A percentile compares a stretch with the other conserved stretches of the same genome.
Conservation (phyloP, 2,797 vertebrate species). For the Sebastolobus alascanus region DNA sequence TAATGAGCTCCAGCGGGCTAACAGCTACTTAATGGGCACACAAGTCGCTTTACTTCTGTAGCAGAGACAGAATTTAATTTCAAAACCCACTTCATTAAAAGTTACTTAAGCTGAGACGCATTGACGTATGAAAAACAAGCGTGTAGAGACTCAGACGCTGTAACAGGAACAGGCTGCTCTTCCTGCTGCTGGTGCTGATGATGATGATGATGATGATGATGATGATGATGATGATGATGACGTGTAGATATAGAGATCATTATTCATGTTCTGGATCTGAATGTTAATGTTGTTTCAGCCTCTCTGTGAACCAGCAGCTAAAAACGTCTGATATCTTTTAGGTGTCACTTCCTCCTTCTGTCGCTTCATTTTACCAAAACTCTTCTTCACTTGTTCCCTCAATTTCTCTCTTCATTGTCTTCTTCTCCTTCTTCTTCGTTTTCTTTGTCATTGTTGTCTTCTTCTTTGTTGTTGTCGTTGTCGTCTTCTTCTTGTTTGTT, state of each 20-base stretch:
- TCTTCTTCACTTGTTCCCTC: too few relatives aligned
- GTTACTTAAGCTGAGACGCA: constrained; percentile 34
- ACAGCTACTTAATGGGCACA: constrained; percentile 58
- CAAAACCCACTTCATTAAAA: constrained; percentile 50
- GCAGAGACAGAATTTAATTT: constrained; percentile 18
- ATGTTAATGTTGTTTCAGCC: not conserved
- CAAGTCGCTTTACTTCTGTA: constrained; percentile 8
- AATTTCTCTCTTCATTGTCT: not conserved
- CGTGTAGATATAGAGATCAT: not conserved
- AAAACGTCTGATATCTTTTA: too few relatives aligned
- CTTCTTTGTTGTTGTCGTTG: not conserved
- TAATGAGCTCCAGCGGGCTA: constrained; percentile 49
- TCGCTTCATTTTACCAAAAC: not conserved
- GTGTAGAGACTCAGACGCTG: not conserved
- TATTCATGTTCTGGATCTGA: constrained; percentile 14
- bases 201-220: not conserved
- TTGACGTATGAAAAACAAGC: constrained; percentile 1
- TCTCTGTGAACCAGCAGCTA: too few relatives aligned
- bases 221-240: not conserved
- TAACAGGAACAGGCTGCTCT: not conserved
- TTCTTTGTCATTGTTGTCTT: not conserved
- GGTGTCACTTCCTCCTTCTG: not conserved
- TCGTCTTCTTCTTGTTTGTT: not conserved
- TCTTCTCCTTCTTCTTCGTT: fast-evolving
- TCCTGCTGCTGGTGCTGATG: too few relatives aligned